Conservation (phyloP, 2,797 vertebrate genomes). For the Schizothorax lantsangensis region DNA sequence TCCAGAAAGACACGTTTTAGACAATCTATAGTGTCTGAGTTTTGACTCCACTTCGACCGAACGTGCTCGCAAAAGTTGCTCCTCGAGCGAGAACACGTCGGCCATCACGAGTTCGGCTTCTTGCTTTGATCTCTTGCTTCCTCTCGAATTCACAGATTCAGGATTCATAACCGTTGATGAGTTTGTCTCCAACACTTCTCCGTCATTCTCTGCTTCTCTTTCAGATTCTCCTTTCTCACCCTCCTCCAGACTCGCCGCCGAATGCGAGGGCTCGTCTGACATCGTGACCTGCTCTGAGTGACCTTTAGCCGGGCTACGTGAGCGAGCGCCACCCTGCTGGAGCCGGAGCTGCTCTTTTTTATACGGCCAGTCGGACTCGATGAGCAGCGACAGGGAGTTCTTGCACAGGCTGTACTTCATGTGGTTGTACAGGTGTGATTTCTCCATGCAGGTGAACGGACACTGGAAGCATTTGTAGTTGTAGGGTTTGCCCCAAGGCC, state of each 20-base stretch:
- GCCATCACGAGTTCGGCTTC: conserved; percentile 84
- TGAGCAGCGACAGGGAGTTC: conserved; percentile 95
- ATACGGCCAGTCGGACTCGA: conserved; percentile 94
- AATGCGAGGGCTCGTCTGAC: conserved; percentile 70
- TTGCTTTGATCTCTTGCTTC: conserved; percentile 74
- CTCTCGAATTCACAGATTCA: conserved; percentile 55
- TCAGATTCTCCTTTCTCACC: conserved; percentile 71
- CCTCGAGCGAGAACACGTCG: conserved; percentile 86
- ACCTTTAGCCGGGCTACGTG: conserved; percentile 41
- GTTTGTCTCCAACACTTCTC: conserved; percentile 55
- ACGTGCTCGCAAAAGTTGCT: conserved; percentile 80
- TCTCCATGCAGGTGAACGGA: conserved; percentile 99
- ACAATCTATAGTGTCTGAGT: conserved; percentile 80
- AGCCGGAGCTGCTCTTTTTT: conserved; percentile 89
- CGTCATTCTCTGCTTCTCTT: conserved; percentile 70
- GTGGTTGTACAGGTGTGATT: conserved; percentile 98
- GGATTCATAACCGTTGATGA: conserved; percentile 63
- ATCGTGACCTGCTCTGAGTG: conserved; percentile 39
- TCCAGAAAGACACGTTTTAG: conserved; percentile 79
- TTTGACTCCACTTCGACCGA: conserved; percentile 84
- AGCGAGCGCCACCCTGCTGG: conserved; percentile 75
- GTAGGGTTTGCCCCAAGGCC: conserved; percentile 98
- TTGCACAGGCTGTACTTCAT: conserved; percentile 99
- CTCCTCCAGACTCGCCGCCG: conserved; percentile 53
- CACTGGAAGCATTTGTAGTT: conserved; percentile 99